Evolutionary conservation across 2,797 vertebrate genomes (phyloP).

Genomic region (Rhincodon typus): DNA sequence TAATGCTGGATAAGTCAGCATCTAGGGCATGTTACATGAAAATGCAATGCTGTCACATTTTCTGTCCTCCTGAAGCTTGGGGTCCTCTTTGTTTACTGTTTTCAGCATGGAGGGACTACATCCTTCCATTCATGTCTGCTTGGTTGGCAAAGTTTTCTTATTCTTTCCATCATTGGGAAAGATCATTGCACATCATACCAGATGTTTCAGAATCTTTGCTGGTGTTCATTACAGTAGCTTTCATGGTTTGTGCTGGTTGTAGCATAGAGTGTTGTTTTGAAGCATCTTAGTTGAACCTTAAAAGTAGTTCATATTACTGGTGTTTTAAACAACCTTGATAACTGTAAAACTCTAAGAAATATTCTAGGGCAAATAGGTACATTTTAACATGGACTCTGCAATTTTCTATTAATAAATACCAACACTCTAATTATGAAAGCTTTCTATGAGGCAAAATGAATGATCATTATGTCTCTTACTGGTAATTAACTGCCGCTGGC

Average conservation of each 20-base stretch:
- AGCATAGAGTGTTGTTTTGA: background rate
- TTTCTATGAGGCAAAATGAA: background rate
- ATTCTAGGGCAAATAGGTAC: background rate
- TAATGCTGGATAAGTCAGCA: too few species aligned
- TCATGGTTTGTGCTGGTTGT: background rate
- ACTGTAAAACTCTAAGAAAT: background rate
- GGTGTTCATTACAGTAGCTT: background rate
- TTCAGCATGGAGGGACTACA: background rate
- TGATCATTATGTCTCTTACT: background rate
- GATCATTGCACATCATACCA: background rate
- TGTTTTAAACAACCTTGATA: background rate
- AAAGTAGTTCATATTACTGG: background rate
- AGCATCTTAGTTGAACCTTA: background rate
- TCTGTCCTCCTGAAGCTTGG: too few species aligned
- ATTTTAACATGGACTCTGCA: background rate
- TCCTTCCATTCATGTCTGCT: background rate
- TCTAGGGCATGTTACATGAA: too few species aligned
- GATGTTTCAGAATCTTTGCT: background rate
- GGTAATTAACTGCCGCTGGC: background rate
- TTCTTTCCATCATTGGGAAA: background rate
- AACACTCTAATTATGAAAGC: background rate
- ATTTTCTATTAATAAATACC: background rate
- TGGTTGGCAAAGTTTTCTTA: too few species aligned
- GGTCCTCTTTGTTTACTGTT: too few species aligned
- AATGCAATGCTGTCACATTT: too few species aligned